Conservation (phyloP, 1,140 invertebrate species). For the Delia radicum region DNA sequence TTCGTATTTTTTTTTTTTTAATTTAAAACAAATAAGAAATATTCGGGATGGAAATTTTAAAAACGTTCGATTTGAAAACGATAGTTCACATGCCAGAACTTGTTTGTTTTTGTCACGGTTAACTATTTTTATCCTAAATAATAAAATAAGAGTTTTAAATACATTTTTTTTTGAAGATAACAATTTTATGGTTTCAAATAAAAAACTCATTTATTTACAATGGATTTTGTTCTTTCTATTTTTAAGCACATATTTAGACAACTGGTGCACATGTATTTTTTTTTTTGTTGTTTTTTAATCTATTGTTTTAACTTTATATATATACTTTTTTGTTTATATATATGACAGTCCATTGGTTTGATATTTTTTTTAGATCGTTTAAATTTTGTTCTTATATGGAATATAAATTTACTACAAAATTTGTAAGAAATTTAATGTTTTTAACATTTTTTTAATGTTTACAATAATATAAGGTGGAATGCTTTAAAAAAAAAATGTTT, state of each 20-base stretch:
- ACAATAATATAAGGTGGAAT: background rate
- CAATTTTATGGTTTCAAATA: too few species aligned
- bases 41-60: too few species aligned
- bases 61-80: too few species aligned
- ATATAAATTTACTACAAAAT: background rate
- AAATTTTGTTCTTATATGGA: background rate
- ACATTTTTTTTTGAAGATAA: too few species aligned
- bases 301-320: background rate
- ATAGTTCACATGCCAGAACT: too few species aligned
- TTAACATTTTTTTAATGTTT: too few species aligned
- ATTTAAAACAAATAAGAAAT: too few species aligned
- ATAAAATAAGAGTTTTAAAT: background rate
- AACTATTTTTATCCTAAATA: background rate
- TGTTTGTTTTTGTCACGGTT: too few species aligned
- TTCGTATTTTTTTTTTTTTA: too few species aligned
- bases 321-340: background rate
- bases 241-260: background rate
- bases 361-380: conserved; percentile 1
- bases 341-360: conserved; percentile 2
- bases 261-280: background rate
- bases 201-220: conserved; percentile 5
- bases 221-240: background rate
- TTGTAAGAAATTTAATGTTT: background rate
- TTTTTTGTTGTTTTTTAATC: background rate
- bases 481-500: background rate